phyloP scores from a whole-genome alignment of 2,888 invertebrate genomes.

The Heliconius sara region DNA sequence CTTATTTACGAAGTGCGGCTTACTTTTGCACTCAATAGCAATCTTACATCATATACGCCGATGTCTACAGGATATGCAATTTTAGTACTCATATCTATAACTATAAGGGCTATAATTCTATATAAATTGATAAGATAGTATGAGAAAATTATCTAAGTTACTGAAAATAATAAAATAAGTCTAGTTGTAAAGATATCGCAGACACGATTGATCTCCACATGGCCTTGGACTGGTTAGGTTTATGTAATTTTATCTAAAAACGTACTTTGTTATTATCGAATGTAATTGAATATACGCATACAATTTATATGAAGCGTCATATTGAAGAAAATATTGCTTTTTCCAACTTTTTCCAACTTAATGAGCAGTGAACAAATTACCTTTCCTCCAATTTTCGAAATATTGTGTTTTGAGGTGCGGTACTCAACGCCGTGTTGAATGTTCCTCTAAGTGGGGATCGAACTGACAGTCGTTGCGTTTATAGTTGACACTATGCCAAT shows the following conservation, averaged over 20 bases:
- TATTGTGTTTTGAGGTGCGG: too few species aligned
- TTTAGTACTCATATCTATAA: not conserved
- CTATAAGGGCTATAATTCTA: constrained; percentile 4
- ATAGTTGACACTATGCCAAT: too few species aligned
- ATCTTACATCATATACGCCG: not conserved
- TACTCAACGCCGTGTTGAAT: too few species aligned
- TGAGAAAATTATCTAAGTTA: constrained; percentile 39
- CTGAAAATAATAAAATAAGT: constrained; percentile 33
- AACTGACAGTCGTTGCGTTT: too few species aligned
- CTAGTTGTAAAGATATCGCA: constrained; percentile 47
- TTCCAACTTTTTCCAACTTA: too few species aligned
- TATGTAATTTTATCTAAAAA: constrained; percentile 30
- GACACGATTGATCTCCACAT: constrained; percentile 46
- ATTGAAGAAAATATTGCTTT: not conserved
- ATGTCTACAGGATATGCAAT: not conserved
- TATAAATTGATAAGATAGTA: not conserved
- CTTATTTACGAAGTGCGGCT: not conserved
- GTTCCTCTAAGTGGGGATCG: too few species aligned
- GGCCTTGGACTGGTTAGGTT: constrained; percentile 49
- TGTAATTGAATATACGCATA: not conserved
- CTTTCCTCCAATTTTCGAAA: too few species aligned
- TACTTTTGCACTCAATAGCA: not conserved
- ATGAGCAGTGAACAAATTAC: too few species aligned
- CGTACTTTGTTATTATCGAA: not conserved
- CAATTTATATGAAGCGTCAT: not conserved